Percentiles rank a stretch among this genome's conserved stretches.
phyloP scores from a whole-genome alignment of 2,797 vertebrate genomes.

The Rhynchonycteris naso region DNA sequence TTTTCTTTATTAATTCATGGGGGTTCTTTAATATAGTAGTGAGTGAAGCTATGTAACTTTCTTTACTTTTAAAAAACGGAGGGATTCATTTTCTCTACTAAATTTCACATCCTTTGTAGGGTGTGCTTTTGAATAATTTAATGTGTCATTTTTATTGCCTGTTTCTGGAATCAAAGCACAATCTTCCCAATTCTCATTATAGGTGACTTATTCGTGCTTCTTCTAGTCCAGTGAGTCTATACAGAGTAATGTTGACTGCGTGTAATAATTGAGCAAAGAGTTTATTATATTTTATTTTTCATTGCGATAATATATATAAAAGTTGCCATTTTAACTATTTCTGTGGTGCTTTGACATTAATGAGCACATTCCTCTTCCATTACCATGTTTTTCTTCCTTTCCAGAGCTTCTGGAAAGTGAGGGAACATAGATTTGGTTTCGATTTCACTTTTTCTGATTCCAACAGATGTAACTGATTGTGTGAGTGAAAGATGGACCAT shows the following conservation, averaged over 20 bases:
- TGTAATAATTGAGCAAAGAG: not conserved
- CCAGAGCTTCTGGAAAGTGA: not conserved
- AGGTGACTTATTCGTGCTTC: not conserved
- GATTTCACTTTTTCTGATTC: not conserved
- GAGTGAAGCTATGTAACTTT: not conserved
- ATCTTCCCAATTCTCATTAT: not conserved
- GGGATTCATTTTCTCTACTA: not conserved
- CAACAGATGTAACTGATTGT: not conserved
- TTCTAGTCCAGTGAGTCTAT: not conserved
- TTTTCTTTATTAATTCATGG: not conserved
- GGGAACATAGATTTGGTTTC: not conserved
- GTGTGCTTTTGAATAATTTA: not conserved
- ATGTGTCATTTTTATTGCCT: not conserved
- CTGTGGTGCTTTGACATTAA: not conserved
- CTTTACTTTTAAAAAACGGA: not conserved
- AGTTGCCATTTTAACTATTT: not conserved
- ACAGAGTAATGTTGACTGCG: not conserved
- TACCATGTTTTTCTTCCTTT: not conserved
- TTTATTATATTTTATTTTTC: not conserved
- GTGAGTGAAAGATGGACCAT: not conserved
- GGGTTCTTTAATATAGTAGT: not conserved
- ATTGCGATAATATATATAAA: not conserved
- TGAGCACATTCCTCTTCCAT: not conserved
- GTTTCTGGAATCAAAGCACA: conserved; percentile 4
- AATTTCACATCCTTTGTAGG: not conserved